Evolutionary conservation across 2,888 invertebrate genomes (phyloP).

Genomic region (Ferrisia virgata): DNA sequence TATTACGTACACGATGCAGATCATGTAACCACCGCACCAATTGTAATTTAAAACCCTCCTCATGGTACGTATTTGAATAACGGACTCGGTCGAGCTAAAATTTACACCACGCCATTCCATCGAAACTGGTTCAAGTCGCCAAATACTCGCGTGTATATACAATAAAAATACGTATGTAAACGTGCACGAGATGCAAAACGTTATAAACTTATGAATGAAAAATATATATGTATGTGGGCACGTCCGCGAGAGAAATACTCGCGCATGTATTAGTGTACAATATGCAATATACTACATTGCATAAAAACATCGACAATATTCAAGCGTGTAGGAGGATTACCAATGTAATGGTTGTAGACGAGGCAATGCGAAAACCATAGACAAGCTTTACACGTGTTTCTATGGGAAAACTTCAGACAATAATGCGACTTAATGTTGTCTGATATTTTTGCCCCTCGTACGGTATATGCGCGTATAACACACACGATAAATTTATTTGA

Average conservation of each 20-base stretch:
- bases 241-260: background rate
- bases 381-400: background rate
- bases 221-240: too few relatives aligned
- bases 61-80: background rate
- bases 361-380: background rate
- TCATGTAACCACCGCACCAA: conserved; percentile 18
- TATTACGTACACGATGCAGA: conserved; percentile 9
- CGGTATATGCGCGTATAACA: background rate
- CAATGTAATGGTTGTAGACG: background rate
- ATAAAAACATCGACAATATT: background rate
- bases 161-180: background rate
- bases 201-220: background rate
- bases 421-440: background rate
- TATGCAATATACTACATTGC: background rate
- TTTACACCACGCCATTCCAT: background rate
- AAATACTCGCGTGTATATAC: background rate
- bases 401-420: background rate
- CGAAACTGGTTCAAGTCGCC: background rate
- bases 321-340: background rate
- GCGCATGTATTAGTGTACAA: background rate
- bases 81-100: background rate
- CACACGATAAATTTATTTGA: background rate
- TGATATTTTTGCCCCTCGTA: background rate
- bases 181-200: background rate
- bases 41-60: background rate